phyloP scores from a whole-genome alignment of 1,140 invertebrate species.

The Tyrophagus putrescentiae region DNA sequence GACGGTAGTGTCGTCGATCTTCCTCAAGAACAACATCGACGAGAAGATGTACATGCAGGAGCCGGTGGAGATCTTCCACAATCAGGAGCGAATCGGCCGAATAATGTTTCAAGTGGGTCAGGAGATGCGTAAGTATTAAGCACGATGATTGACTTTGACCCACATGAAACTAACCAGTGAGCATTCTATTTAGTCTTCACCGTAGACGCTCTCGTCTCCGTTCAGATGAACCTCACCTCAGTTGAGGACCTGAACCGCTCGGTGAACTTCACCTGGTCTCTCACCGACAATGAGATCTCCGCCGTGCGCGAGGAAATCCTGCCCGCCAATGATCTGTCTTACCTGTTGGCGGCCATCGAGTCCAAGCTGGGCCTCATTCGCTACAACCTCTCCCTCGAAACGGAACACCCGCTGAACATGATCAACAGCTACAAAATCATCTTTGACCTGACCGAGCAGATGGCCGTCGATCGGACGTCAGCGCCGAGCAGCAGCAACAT shows the following conservation, averaged over 20 bases:
- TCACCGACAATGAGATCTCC: conserved; percentile 10
- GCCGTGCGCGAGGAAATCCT: background rate
- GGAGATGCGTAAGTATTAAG: conserved; percentile 12
- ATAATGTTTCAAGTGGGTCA: conserved; percentile 18
- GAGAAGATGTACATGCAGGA: conserved; percentile 2
- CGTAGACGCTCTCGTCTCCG: conserved; percentile 15
- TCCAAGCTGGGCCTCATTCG: background rate
- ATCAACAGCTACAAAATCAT: conserved; percentile 17
- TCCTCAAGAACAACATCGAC: conserved; percentile 6
- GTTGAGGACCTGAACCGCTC: background rate
- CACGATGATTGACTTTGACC: background rate
- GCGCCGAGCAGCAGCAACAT: background rate
- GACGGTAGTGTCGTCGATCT: background rate
- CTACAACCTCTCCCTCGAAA: background rate
- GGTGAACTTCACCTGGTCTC: conserved; percentile 13
- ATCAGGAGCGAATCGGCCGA: conserved; percentile 12
- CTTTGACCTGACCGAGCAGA: conserved; percentile 13
- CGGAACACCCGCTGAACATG: conserved; percentile 11
- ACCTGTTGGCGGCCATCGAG: conserved; percentile 6
- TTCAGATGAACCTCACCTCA: background rate
- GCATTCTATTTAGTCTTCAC: conserved; percentile 11
- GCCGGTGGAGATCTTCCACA: conserved; percentile 4
- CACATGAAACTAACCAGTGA: background rate
- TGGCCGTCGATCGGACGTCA: background rate
- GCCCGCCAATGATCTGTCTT: background rate